These are phyloP conservation scores for Eupithecia subfuscata DNA, from an alignment of 2,888 invertebrate species.

Conservation along the genomic window DNA sequence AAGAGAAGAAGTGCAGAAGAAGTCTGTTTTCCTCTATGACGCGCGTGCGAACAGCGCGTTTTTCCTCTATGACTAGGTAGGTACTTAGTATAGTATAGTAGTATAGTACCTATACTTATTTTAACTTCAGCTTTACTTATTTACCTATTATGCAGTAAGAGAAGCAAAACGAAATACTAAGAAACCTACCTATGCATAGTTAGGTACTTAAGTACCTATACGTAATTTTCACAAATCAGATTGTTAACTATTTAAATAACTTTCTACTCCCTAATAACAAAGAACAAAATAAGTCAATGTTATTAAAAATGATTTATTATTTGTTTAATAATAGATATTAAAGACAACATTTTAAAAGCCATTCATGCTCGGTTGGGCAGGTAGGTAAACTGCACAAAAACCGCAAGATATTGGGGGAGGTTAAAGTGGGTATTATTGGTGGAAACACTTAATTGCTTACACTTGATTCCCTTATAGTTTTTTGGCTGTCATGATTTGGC, in stretches of 20 bases:
- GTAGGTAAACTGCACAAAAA: conserved; percentile 39
- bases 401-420: conserved; percentile 5
- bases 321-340: conserved; percentile 36
- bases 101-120: neutral
- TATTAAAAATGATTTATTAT: conserved; percentile 41
- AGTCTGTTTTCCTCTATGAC: neutral
- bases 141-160: neutral
- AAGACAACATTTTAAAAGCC: conserved; percentile 28
- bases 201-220: neutral
- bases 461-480: conserved; percentile 24
- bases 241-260: neutral
- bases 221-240: neutral
- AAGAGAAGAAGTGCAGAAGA: no score
- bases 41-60: neutral
- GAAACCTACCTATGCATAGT: neutral
- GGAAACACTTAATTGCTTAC: conserved; percentile 28
- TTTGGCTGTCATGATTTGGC: conserved; percentile 18
- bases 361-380: conserved; percentile 24
- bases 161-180: neutral
- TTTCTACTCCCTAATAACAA: conserved; percentile 11
- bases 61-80: neutral
- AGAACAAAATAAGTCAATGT: conserved; percentile 29
- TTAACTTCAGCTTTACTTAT: no score
- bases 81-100: no score
- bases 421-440: conserved; percentile 7